A percentile compares a stretch with the other conserved stretches of the same genome.
phyloP scores from a whole-genome alignment of 2,113 vertebrate species.

The Mormyrus lacerda region DNA sequence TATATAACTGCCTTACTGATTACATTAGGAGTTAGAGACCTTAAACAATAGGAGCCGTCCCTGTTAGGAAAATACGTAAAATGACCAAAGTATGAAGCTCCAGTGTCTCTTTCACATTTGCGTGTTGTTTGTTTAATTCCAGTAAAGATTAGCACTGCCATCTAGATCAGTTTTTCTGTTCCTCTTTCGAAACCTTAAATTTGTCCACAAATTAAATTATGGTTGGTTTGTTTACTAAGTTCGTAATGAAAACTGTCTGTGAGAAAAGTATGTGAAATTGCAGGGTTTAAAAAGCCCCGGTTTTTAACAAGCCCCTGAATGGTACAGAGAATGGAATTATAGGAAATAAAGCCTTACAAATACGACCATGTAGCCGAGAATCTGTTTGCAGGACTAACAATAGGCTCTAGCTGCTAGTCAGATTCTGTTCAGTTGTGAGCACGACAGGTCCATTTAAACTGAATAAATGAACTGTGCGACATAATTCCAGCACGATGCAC shows the following conservation, averaged over 20 bases:
- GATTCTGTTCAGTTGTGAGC: not conserved
- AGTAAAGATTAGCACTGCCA: constrained; percentile 13
- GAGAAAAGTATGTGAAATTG: not conserved
- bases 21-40: no score
- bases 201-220: not conserved
- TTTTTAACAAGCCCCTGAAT: not conserved
- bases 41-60: not conserved
- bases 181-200: not conserved
- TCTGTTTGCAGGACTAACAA: not conserved
- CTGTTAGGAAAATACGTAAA: not conserved
- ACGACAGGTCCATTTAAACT: not conserved
- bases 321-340: not conserved
- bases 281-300: not conserved
- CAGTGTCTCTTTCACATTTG: not conserved
- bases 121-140: not conserved
- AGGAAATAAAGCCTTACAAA: not conserved
- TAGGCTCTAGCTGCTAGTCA: not conserved
- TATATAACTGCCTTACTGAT: no score
- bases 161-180: not conserved
- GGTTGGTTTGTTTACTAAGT: not conserved
- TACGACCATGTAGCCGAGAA: not conserved
- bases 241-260: not conserved
- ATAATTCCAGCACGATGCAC: not conserved
- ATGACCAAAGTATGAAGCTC: not conserved
- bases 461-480: not conserved